A percentile compares a stretch with the other conserved stretches of the same genome.
These are phyloP conservation scores for Cygnus buccinator DNA, from an alignment of 2,113 vertebrate species.

Conservation along the genomic window DNA sequence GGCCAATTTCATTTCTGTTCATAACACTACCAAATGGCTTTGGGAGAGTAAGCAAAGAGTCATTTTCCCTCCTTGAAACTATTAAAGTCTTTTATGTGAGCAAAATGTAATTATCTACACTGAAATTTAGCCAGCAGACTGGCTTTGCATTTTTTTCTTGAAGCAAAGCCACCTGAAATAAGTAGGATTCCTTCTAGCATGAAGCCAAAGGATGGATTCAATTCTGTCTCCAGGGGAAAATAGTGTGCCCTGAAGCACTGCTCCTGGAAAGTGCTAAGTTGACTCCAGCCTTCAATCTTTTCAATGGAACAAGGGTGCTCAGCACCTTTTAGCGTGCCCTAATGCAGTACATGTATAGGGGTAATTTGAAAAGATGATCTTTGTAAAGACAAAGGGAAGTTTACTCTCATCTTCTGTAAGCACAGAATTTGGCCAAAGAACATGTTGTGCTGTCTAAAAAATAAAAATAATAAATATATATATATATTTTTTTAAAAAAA, in stretches of 20 bases:
- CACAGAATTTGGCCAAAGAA: neutral
- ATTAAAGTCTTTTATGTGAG: neutral
- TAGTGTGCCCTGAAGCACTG: neutral
- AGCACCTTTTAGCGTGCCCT: neutral
- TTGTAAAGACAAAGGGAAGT: neutral
- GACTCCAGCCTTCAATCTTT: neutral
- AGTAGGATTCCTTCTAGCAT: neutral
- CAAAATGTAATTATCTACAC: conserved; percentile 16
- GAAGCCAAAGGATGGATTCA: neutral
- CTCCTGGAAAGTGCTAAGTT: neutral
- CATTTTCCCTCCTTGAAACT: neutral
- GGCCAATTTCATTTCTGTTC: neutral
- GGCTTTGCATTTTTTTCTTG: neutral
- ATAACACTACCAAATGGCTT: neutral
- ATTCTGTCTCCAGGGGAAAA: neutral
- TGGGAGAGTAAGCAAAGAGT: neutral
- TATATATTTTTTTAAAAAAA: no score
- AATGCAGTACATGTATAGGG: neutral
- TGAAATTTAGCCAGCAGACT: conserved; percentile 12
- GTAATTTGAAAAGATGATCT: neutral
- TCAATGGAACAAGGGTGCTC: neutral
- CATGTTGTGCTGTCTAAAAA: neutral
- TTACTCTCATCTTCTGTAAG: neutral
- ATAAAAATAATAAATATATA: no score
- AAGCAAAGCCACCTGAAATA: neutral